phyloP scores from a whole-genome alignment of 2,113 vertebrate species.

The Cephalophus harveyi region DNA sequence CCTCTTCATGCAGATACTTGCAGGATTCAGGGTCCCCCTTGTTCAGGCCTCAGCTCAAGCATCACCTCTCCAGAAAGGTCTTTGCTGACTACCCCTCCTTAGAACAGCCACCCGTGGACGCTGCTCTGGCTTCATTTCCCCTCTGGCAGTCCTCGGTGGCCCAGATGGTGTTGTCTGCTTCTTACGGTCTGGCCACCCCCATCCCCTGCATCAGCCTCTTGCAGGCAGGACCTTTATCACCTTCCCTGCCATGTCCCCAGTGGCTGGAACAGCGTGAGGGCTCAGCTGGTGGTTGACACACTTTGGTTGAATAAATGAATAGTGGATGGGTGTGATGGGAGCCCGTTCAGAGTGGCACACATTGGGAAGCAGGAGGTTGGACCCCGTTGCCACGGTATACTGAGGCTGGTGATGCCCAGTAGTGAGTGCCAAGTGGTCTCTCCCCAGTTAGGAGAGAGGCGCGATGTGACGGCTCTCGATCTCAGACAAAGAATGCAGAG shows the following conservation, averaged over 20 bases:
- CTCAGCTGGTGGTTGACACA: not conserved
- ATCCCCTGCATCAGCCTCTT: not conserved
- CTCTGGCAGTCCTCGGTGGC: fast-evolving
- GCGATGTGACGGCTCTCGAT: not conserved
- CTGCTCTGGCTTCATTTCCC: too few species aligned
- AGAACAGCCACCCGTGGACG: fast-evolving
- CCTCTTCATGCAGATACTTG: not conserved
- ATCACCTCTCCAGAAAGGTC: not conserved
- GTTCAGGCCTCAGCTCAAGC: not conserved
- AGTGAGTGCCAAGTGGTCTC: too few species aligned
- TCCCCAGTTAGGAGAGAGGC: not conserved
- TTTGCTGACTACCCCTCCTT: not conserved
- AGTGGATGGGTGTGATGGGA: not conserved
- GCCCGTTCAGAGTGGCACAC: not conserved
- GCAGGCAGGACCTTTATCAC: not conserved
- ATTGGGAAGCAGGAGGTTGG: not conserved
- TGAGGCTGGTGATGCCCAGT: not conserved
- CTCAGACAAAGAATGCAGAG: not conserved
- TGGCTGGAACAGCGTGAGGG: not conserved
- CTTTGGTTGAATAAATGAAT: not conserved
- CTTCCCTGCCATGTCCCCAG: not conserved
- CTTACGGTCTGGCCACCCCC: not conserved
- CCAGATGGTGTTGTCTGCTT: not conserved
- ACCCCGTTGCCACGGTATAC: not conserved
- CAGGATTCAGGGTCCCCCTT: not conserved